These are phyloP conservation scores for Acanthacorydalis orientalis DNA, from an alignment of 2,888 invertebrate genomes.

Conservation along the genomic window DNA sequence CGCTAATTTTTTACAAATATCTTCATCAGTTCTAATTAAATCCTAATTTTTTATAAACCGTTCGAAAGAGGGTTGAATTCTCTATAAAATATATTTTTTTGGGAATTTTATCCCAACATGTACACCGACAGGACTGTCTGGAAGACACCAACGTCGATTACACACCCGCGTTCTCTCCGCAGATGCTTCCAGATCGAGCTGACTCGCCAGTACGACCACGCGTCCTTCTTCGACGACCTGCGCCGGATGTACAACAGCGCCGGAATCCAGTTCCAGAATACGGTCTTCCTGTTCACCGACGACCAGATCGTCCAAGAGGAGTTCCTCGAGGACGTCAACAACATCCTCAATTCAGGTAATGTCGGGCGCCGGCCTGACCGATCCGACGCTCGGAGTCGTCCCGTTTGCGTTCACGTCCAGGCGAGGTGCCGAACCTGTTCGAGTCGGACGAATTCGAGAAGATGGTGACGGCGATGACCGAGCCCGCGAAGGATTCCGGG, in stretches of 20 bases:
- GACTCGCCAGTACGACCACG: slow-evolving; percentile 66
- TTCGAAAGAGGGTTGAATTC: too few species aligned
- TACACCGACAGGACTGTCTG: too few species aligned
- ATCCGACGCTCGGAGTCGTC: too few species aligned
- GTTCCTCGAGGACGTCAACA: slow-evolving; percentile 83
- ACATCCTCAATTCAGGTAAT: slow-evolving; percentile 71
- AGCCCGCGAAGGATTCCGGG: slow-evolving; percentile 51
- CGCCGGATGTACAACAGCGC: slow-evolving; percentile 63
- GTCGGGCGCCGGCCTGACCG: too few species aligned
- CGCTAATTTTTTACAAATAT: too few species aligned
- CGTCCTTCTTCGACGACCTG: slow-evolving; percentile 72
- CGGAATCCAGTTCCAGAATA: slow-evolving; percentile 54
- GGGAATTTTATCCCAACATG: too few species aligned
- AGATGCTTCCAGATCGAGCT: slow-evolving; percentile 81
- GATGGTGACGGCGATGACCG: slow-evolving; percentile 57
- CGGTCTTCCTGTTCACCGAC: slow-evolving; percentile 77
- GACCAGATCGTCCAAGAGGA: slow-evolving; percentile 82
- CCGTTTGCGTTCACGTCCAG: slow-evolving; percentile 22
- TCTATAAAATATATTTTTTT: too few species aligned
- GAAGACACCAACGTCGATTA: too few species aligned
- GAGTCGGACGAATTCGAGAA: slow-evolving; percentile 75
- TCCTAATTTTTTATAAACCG: too few species aligned
- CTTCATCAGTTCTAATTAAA: too few species aligned
- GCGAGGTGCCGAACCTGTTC: slow-evolving; percentile 83
- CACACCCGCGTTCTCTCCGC: slow-evolving; percentile 10